Evolutionary conservation across 1,140 invertebrate species (phyloP).

Genomic region (Cylas formicarius): DNA sequence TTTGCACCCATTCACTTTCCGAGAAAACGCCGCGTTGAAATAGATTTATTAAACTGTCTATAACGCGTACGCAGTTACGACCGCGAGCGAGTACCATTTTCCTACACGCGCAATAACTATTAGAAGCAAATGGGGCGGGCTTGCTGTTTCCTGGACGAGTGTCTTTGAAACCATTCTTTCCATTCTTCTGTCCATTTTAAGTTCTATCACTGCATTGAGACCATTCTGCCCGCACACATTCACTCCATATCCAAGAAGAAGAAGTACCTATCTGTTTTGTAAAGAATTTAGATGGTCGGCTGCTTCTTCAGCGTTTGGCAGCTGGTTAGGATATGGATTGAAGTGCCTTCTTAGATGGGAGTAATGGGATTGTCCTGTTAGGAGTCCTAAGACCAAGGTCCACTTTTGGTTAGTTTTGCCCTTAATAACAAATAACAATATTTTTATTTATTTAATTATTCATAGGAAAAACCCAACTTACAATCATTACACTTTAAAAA

Average conservation of each 20-base stretch:
- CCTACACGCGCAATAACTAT: constrained; percentile 7
- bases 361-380: background rate
- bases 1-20: constrained; percentile 21
- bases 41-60: constrained; percentile 19
- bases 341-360: too few relatives aligned
- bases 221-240: background rate
- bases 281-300: background rate
- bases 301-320: background rate
- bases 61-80: background rate
- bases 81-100: constrained; percentile 3
- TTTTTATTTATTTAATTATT: too few relatives aligned
- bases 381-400: background rate
- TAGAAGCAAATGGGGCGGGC: too few relatives aligned
- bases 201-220: background rate
- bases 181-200: background rate
- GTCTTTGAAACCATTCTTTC: constrained; percentile 9
- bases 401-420: too few relatives aligned
- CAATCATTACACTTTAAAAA: too few relatives aligned
- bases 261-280: background rate
- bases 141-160: constrained; percentile 1
- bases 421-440: too few relatives aligned
- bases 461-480: too few relatives aligned
- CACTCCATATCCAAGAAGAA: too few relatives aligned
- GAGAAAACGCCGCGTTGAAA: constrained; percentile 13
- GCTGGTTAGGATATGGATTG: background rate